A percentile compares a stretch with the other conserved stretches of the same genome.
Conservation (phyloP, 1,140 invertebrate genomes). For the Propsilocerus akamusi region DNA sequence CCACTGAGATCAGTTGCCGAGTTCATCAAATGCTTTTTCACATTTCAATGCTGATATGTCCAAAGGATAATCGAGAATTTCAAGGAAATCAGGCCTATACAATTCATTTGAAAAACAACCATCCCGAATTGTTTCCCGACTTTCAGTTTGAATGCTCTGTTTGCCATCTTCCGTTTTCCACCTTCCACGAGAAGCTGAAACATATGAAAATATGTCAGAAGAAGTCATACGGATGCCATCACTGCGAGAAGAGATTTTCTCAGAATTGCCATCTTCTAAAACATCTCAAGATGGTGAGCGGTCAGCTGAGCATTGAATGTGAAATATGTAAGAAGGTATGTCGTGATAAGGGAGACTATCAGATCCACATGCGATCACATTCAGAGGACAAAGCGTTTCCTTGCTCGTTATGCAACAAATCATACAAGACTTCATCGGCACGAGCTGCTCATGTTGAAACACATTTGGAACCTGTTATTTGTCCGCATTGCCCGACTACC, state of each 20-base stretch:
- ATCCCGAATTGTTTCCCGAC: neutral
- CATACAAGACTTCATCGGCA: constrained; percentile 61
- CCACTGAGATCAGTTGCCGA: neutral
- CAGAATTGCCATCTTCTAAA: neutral
- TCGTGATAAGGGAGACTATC: constrained; percentile 38
- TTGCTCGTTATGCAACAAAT: constrained; percentile 85
- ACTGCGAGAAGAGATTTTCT: neutral
- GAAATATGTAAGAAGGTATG: neutral
- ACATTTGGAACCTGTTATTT: neutral
- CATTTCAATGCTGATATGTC: neutral
- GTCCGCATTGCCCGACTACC: neutral
- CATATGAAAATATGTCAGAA: neutral
- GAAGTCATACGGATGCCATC: neutral
- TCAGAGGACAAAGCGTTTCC: constrained; percentile 96
- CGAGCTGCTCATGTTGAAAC: neutral
- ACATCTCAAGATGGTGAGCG: neutral
- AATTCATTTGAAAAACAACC: neutral
- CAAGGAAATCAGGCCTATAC: neutral
- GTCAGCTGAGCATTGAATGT: neutral
- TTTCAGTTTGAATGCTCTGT: neutral
- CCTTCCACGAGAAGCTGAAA: neutral
- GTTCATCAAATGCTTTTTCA: neutral
- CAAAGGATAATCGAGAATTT: neutral
- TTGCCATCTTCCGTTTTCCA: neutral
- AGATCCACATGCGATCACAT: constrained; percentile 97